Conservation (phyloP, 2,888 invertebrate species). For the Ichneumoninae sp. region DNA sequence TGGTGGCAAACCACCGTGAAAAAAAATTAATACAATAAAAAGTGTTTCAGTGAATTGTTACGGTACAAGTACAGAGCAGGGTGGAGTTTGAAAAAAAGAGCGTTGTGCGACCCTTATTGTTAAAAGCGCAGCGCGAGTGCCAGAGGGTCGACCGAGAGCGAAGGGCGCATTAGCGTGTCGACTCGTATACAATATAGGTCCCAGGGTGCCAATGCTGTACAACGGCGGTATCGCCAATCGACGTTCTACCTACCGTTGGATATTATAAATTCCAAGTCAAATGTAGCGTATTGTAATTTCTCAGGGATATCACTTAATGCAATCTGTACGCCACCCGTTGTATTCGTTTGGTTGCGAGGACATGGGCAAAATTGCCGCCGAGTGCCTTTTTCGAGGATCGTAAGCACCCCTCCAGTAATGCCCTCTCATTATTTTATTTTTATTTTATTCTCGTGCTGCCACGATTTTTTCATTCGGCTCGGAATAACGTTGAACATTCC, state of each 20-base stretch:
- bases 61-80: slow-evolving; percentile 46
- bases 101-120: slow-evolving; percentile 75
- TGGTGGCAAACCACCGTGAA: slow-evolving; percentile 2
- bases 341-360: slow-evolving; percentile 26
- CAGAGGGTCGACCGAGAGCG: slow-evolving; percentile 66
- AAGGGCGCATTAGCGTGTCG: slow-evolving; percentile 79
- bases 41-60: slow-evolving; percentile 41
- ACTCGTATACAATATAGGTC: slow-evolving; percentile 79
- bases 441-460: slow-evolving; percentile 29
- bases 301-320: slow-evolving; percentile 81
- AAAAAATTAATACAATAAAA: slow-evolving; percentile 47
- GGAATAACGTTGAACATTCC: slow-evolving; percentile 50
- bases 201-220: slow-evolving; percentile 76
- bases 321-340: slow-evolving; percentile 74
- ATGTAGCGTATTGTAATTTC: slow-evolving; percentile 83
- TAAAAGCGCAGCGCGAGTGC: slow-evolving; percentile 65
- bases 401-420: slow-evolving; percentile 9
- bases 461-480: slow-evolving; percentile 13
- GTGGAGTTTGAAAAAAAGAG: slow-evolving; percentile 52
- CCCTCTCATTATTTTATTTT: slow-evolving; percentile 56
- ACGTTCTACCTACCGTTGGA: slow-evolving; percentile 66
- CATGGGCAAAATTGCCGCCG: slow-evolving; percentile 43
- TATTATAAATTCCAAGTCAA: slow-evolving; percentile 84
- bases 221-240: slow-evolving; percentile 72
- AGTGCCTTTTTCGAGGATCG: slow-evolving; percentile 26